phyloP scores from a whole-genome alignment of 2,113 vertebrate species.

The Orycteropus afer region DNA sequence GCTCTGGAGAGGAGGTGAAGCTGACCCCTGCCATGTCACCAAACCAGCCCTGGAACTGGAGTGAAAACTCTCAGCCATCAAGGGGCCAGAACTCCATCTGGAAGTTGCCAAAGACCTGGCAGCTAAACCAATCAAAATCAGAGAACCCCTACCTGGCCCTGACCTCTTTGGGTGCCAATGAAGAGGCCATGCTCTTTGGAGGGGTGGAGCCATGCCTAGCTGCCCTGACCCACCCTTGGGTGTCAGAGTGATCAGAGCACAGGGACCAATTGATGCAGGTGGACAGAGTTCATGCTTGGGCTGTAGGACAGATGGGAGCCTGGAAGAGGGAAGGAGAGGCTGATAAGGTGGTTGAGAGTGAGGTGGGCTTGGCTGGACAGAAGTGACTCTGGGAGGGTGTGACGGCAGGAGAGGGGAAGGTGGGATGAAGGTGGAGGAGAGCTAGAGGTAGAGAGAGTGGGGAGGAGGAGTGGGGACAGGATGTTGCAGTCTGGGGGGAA shows the following conservation, averaged over 20 bases:
- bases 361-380: background rate
- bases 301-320: background rate
- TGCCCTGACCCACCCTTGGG: background rate
- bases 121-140: background rate
- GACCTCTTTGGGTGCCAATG: background rate
- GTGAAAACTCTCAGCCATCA: background rate
- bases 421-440: background rate
- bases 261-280: background rate
- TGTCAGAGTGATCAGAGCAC: constrained; percentile 12
- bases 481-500: background rate
- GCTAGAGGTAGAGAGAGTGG: background rate
- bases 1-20: background rate
- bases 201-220: background rate
- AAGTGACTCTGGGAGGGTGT: background rate
- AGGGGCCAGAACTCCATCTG: background rate
- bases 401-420: background rate
- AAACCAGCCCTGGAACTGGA: background rate
- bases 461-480: background rate
- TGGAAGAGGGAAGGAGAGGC: background rate
- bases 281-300: background rate
- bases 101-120: constrained; percentile 10
- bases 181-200: background rate
- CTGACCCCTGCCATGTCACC: background rate
- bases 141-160: background rate
- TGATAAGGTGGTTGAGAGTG: background rate